phyloP scores from a whole-genome alignment of 30 jellyfish, hydroid and myxozoan species.

The Cassiopea andromeda region DNA sequence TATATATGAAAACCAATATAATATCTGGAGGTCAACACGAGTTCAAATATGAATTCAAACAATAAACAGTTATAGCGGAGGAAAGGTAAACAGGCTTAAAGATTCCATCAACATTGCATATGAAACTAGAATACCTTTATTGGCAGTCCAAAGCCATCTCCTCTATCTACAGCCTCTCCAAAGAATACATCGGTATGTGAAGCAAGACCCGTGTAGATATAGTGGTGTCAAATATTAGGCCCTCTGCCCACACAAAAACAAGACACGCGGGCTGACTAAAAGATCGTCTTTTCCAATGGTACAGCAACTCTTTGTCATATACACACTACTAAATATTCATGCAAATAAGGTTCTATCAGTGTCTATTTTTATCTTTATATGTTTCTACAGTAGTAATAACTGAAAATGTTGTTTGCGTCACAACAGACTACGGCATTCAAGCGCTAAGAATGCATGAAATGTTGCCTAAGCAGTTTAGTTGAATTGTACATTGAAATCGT shows the following conservation, averaged over 20 bases:
- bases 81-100: too few species aligned
- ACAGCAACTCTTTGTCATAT: neutral
- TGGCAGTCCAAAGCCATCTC: neutral
- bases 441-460: too few species aligned
- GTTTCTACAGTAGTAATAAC: neutral
- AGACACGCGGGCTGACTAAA: neutral
- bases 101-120: too few species aligned
- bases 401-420: neutral
- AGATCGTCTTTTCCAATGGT: neutral
- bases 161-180: neutral
- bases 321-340: neutral
- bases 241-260: neutral
- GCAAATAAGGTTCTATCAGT: neutral
- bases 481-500: too few species aligned
- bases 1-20: too few species aligned
- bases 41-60: too few species aligned
- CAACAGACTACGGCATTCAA: too few species aligned
- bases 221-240: neutral
- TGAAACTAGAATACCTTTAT: neutral
- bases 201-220: neutral
- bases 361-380: neutral
- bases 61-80: too few species aligned
- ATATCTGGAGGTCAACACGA: too few species aligned
- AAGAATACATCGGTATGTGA: neutral
- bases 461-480: too few species aligned